Base-by-base conservation (phyloP, 2,113 vertebrate species). In the Oriolus oriolus region DNA sequence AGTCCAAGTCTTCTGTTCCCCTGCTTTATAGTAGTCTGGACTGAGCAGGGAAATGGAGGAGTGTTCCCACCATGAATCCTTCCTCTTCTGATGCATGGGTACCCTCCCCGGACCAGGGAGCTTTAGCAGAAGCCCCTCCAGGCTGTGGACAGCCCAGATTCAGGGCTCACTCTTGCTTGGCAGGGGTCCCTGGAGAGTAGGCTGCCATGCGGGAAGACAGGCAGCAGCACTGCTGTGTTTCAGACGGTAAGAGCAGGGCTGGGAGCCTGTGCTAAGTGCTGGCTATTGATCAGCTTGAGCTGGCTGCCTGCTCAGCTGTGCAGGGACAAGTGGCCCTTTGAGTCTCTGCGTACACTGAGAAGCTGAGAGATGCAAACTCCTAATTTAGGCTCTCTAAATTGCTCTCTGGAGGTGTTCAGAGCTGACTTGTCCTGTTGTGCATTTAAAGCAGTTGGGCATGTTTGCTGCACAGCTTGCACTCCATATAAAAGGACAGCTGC, bases 361-460 rank as follows among this genome's bases (percentile, higher is more conserved):
- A 84, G 57, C 2, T 69, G 31, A 91, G 49, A 93, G n/a, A 61
- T n/a, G 56, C 28, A 53, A 45, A 60, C 44, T 76, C 45, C 66
- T 71, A 19, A 45, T 89, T 69, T 69, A 53, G 42, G 31, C 44
- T 73, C 57, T 56, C 41, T 52, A 60, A 90, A 91, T 85, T 91
- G 84, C 66, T 83, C 82, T 94, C 78, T 73, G 66, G 81, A 83
- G 74, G 49, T 73, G 57, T 53, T 79, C 53, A 60, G 78, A 85
- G 35, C 33, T 64, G 44, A 68, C 69, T 87, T 68, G 18, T 63
- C 64, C 49, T 76, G n/a, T 31, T 44, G 44, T 45, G 41, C 45
- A 12, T 79, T 69, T 71, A 68, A 82, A 89, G 57, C 31, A 69
- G 49, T 10, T 87, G 37, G 57, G 31, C 16, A 28, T 42, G 30